Evolutionary conservation across 2,888 invertebrate species (phyloP), one percentile per base, ranked within the genome.

Genomic region (Mythimna vitellina): DNA sequence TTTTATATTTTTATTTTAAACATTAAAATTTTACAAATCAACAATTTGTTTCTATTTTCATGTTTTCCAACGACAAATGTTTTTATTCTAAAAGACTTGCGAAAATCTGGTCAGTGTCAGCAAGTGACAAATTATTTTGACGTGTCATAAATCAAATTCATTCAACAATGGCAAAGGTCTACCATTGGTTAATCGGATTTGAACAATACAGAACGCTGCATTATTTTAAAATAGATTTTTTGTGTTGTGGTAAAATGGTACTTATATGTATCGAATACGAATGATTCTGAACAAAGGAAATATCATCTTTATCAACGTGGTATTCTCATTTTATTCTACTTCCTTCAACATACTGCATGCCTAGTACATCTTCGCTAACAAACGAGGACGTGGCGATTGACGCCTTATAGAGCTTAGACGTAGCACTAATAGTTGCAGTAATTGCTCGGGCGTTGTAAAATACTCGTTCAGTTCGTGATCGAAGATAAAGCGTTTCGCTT

Each of bases 371-470:
- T 20, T 53, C 32, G 6, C 61, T 12, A 67, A 76, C 51, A 81
- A 17, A 76, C 22, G 35, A 66, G 42, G 42, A 76, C 77, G 76
- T 81, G 76, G 77, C 56, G 61, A 76, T 76, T 61, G 56, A 62
- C 81, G 77, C n/a, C 12, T 17, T 76, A 61, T 1, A 81, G 29
- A 81, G 76, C 81, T 76, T 76, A 76, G 68, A 66, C 61, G 77
- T 32, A 66, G 81, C 56, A 67, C 60, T 76, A 76, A 76, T 67
- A 57, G 81, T 67, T 76, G 76, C 54, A 81, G 81, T 76, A 76
- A 81, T 81, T 81, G 69, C 77, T 81, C 29, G 12, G 35, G 75
- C 68, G 76, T 81, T 81, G 77, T 76, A 76, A 81, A 81, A 76
- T 76, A 76, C 76, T 67, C 81, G 51, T 53, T 77, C 29, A 66